Conservation (phyloP, 2,797 vertebrate genomes). For the Acomys russatus region DNA sequence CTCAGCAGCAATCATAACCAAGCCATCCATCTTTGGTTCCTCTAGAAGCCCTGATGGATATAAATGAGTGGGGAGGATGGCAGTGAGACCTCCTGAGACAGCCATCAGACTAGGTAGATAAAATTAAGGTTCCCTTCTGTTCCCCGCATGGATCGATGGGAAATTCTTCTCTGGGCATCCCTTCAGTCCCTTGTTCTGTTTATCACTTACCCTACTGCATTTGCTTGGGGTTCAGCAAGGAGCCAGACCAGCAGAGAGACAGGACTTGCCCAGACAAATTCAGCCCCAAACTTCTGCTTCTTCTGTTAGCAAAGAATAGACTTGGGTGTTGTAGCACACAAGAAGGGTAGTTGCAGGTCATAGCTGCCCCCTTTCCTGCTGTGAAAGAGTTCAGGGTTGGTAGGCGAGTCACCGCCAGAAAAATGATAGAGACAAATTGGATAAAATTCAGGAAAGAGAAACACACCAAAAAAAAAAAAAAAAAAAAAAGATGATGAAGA, state of each 20-base stretch:
- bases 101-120: not conserved
- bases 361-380: not conserved
- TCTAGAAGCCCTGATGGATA: not conserved
- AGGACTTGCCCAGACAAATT: not conserved
- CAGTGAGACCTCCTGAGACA: not conserved
- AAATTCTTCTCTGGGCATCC: not conserved
- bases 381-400: slow-evolving; percentile 46
- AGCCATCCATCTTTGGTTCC: not conserved
- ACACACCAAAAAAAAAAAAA: slow-evolving; percentile 73
- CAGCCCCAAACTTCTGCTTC: not conserved
- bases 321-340: not conserved
- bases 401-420: slow-evolving; percentile 78
- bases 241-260: not conserved
- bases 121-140: not conserved
- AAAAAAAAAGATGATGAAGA: slow-evolving; percentile 82
- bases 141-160: not conserved
- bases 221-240: not conserved
- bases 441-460: slow-evolving; percentile 84
- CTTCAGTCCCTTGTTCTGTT: not conserved
- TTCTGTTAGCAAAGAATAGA: not conserved
- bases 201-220: not conserved
- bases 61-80: not conserved
- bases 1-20: not conserved
- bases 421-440: slow-evolving; percentile 84
- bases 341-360: not conserved